phyloP scores from a whole-genome alignment of 2,888 invertebrate genomes.

The Gymnocheta viridis region DNA sequence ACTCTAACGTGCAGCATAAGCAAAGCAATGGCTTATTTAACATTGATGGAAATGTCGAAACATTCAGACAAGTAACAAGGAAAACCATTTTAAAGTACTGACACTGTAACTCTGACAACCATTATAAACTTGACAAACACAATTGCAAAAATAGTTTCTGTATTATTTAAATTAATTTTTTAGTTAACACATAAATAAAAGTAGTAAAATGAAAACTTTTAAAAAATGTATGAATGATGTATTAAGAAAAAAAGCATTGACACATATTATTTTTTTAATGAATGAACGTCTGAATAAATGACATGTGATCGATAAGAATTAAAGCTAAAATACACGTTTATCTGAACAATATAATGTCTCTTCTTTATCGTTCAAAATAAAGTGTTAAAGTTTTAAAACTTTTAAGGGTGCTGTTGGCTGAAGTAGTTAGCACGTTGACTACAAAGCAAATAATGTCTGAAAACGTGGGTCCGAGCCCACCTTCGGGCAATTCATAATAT shows the following conservation, averaged over 20 bases:
- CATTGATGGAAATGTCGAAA: slow-evolving; percentile 37
- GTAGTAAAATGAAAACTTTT: background rate
- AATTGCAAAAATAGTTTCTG: background rate
- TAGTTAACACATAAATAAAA: background rate
- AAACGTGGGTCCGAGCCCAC: too few species aligned
- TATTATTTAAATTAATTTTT: background rate
- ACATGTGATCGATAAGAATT: background rate
- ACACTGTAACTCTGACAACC: background rate
- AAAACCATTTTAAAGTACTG: background rate
- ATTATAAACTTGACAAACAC: background rate
- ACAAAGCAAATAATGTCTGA: too few species aligned
- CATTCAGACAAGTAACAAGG: background rate
- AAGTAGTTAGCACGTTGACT: too few species aligned
- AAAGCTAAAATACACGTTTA: background rate
- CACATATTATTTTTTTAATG: slow-evolving; percentile 5
- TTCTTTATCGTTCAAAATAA: too few species aligned
- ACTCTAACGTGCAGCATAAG: background rate
- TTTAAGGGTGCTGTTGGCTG: too few species aligned
- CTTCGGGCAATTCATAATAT: too few species aligned
- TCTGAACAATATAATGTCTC: slow-evolving; percentile 6
- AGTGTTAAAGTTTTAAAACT: too few species aligned
- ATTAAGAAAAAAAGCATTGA: background rate
- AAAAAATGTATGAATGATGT: background rate
- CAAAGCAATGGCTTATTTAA: slow-evolving; percentile 29
- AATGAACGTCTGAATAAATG: background rate